Conservation (phyloP, 1,140 invertebrate species). For the Tetramorium simillimum region DNA sequence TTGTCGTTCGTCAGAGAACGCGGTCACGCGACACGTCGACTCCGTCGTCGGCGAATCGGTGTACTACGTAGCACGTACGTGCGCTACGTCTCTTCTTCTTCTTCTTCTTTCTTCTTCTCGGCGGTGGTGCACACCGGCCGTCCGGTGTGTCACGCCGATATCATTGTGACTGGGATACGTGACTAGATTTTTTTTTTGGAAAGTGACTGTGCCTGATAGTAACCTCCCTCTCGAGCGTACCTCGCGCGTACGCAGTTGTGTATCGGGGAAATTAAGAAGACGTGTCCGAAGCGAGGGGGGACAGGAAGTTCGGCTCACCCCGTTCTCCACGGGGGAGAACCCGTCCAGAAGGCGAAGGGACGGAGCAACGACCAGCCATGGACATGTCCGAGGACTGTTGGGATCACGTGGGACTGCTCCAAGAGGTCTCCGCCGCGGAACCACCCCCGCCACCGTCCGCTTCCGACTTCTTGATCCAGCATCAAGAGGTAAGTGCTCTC, state of each 20-base stretch:
- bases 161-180: conserved; percentile 47
- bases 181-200: conserved; percentile 35
- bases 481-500: conserved; percentile 80
- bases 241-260: neutral
- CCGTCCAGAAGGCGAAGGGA: neutral
- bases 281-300: neutral
- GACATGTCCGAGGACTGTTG: conserved; percentile 84
- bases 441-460: conserved; percentile 75
- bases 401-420: conserved; percentile 85
- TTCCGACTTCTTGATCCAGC: conserved; percentile 81
- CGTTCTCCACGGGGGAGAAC: neutral
- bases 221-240: neutral
- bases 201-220: conserved; percentile 31
- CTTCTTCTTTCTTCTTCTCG: conserved; percentile 30
- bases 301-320: neutral
- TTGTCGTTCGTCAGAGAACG: conserved; percentile 60
- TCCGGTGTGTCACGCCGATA: conserved; percentile 34
- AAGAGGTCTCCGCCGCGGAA: conserved; percentile 80
- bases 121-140: conserved; percentile 17
- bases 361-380: conserved; percentile 71
- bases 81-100: conserved; percentile 13
- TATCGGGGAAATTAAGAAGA: conserved; percentile 17
- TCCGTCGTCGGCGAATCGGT: conserved; percentile 12
- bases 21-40: conserved; percentile 68
- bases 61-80: conserved; percentile 18